These are phyloP conservation scores for Parambassis ranga DNA, from an alignment of 2,797 vertebrate genomes.

Conservation along the genomic window DNA sequence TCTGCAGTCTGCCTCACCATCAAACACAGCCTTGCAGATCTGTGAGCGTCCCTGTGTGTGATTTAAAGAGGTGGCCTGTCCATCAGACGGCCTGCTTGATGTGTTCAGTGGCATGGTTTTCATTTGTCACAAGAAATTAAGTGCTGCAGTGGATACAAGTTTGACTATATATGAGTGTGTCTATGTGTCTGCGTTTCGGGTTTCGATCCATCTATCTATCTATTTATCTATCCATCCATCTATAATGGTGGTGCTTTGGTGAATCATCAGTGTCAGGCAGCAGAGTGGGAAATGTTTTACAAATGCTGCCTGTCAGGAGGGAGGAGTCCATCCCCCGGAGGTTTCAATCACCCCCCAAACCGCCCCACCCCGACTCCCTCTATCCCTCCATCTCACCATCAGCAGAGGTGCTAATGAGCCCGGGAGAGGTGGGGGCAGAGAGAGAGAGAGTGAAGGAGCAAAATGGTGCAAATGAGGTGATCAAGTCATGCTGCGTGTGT, in stretches of 20 bases:
- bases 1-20: slow-evolving; percentile 69
- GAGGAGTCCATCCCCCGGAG: slow-evolving; percentile 93
- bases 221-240: slow-evolving; percentile 35
- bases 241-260: slow-evolving; percentile 58
- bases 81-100: slow-evolving; percentile 30
- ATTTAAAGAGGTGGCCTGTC: slow-evolving; percentile 59
- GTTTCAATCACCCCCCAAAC: slow-evolving; percentile 88
- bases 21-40: slow-evolving; percentile 60
- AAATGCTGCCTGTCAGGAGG: slow-evolving; percentile 95
- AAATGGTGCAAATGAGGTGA: slow-evolving; percentile 79
- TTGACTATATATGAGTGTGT: slow-evolving; percentile 8
- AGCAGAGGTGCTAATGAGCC: slow-evolving; percentile 94
- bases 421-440: slow-evolving; percentile 66
- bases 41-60: slow-evolving; percentile 25
- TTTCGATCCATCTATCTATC: slow-evolving; percentile 21
- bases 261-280: slow-evolving; percentile 83
- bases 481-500: slow-evolving; percentile 64
- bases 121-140: slow-evolving; percentile 57
- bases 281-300: slow-evolving; percentile 92
- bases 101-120: slow-evolving; percentile 22
- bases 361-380: slow-evolving; percentile 65
- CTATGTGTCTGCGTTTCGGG: no score
- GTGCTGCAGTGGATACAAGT: slow-evolving; percentile 44
- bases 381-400: slow-evolving; percentile 81
- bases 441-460: slow-evolving; percentile 40